Percentiles rank a stretch among this genome's conserved stretches.
These are phyloP conservation scores for Struthidea cinerea DNA, from an alignment of 2,113 vertebrate genomes.

Conservation along the genomic window DNA sequence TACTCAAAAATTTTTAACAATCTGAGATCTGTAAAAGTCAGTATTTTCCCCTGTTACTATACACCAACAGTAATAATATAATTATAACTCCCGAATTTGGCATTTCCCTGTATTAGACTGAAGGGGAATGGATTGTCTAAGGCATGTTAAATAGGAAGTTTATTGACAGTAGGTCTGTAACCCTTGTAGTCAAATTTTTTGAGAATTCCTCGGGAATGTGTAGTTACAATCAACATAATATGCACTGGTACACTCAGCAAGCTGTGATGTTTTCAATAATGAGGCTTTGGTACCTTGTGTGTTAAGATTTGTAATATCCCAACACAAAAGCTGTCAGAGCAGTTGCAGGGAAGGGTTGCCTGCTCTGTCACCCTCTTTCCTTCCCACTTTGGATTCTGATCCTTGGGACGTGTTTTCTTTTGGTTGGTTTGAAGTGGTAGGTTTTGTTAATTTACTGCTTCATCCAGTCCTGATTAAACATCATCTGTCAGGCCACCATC, in stretches of 20 bases:
- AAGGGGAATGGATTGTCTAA: background rate
- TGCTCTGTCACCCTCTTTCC: background rate
- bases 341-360: background rate
- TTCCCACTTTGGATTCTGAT: background rate
- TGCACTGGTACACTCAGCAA: background rate
- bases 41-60: background rate
- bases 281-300: background rate
- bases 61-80: background rate
- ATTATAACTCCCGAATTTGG: background rate
- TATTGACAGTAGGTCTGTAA: background rate
- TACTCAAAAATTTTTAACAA: slow-evolving; percentile 19
- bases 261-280: background rate
- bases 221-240: background rate
- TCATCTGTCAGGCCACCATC: background rate
- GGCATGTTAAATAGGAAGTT: background rate
- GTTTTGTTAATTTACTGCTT: slow-evolving; percentile 9
- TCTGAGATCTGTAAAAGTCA: slow-evolving; percentile 17
- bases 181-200: background rate
- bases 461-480: background rate
- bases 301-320: background rate
- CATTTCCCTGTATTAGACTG: background rate
- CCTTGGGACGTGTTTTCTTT: background rate
- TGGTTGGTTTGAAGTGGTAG: background rate
- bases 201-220: background rate
- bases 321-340: background rate